These are phyloP conservation scores for Mya arenaria DNA, from an alignment of 1,140 invertebrate genomes.

Conservation along the genomic window DNA sequence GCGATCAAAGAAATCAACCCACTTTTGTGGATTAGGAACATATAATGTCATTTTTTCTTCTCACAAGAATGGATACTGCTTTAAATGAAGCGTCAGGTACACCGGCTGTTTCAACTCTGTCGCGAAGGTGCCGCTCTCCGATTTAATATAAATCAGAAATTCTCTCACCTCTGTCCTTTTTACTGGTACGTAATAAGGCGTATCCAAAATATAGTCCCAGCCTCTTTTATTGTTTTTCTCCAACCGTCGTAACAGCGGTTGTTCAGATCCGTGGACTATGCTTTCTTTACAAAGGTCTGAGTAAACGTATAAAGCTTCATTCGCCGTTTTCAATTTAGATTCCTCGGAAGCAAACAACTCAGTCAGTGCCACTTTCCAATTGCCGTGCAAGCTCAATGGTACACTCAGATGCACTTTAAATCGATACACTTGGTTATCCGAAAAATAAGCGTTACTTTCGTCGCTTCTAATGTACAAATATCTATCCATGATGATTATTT, in stretches of 20 bases:
- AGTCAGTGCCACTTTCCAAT: not conserved
- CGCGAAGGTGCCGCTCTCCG: not conserved
- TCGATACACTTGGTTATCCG: conserved; percentile 12
- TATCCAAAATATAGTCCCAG: conserved; percentile 18
- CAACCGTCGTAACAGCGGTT: conserved; percentile 20
- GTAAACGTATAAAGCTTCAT: conserved; percentile 13
- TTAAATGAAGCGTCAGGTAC: conserved; percentile 40
- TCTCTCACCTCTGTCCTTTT: conserved; percentile 36
- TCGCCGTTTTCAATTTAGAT: not conserved
- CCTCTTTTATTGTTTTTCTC: conserved; percentile 18
- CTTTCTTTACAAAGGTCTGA: conserved; percentile 39
- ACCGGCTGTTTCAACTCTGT: conserved; percentile 4
- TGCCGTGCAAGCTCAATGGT: not conserved
- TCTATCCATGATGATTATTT: no score
- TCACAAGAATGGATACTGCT: conserved; percentile 35
- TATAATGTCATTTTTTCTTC: not conserved
- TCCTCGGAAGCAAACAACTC: conserved; percentile 13
- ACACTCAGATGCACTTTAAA: conserved; percentile 11
- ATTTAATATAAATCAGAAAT: conserved; percentile 43
- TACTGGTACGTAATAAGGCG: conserved; percentile 32
- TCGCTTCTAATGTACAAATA: not conserved
- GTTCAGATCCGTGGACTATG: conserved; percentile 33
- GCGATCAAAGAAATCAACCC: conserved; percentile 32
- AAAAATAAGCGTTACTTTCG: not conserved
- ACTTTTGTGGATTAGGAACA: no score